A percentile compares a stretch with the other conserved stretches of the same genome.
These are phyloP conservation scores for Athetis lepigone DNA, from an alignment of 2,888 invertebrate genomes.

Conservation along the genomic window DNA sequence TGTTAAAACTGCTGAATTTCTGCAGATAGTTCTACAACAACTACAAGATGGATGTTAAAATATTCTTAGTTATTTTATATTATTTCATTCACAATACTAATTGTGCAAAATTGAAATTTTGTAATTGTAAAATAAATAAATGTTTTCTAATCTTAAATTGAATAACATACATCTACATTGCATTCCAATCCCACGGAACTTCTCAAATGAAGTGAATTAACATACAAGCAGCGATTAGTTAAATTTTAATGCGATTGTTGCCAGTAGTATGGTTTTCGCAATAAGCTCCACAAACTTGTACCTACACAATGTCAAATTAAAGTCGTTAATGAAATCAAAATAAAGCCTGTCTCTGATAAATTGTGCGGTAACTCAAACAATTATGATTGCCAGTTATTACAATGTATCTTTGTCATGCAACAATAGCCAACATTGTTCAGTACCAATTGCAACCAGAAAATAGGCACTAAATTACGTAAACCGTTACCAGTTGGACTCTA, in stretches of 20 bases:
- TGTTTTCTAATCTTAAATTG: slow-evolving; percentile 30
- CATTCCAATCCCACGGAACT: slow-evolving; percentile 55
- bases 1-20: slow-evolving; percentile 3
- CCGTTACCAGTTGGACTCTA: slow-evolving; percentile 80
- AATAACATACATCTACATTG: slow-evolving; percentile 35
- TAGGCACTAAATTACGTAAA: slow-evolving; percentile 87
- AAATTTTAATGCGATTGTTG: slow-evolving; percentile 54
- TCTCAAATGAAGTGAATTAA: slow-evolving; percentile 51
- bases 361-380: slow-evolving; percentile 82
- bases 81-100: no score
- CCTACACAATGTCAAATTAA: slow-evolving; percentile 63
- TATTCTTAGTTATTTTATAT: background rate
- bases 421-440: slow-evolving; percentile 84
- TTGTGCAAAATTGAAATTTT: no score
- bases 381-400: slow-evolving; percentile 83
- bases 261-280: slow-evolving; percentile 45
- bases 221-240: slow-evolving; percentile 62
- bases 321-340: slow-evolving; percentile 77
- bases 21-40: no score
- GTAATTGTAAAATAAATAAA: slow-evolving; percentile 17
- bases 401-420: slow-evolving; percentile 87
- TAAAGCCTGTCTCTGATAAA: slow-evolving; percentile 79
- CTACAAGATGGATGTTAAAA: background rate
- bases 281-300: slow-evolving; percentile 53
- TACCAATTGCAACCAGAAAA: slow-evolving; percentile 86